Conservation (phyloP, 92 coral and sea anemone genomes). For the Bergia puertoricense region DNA sequence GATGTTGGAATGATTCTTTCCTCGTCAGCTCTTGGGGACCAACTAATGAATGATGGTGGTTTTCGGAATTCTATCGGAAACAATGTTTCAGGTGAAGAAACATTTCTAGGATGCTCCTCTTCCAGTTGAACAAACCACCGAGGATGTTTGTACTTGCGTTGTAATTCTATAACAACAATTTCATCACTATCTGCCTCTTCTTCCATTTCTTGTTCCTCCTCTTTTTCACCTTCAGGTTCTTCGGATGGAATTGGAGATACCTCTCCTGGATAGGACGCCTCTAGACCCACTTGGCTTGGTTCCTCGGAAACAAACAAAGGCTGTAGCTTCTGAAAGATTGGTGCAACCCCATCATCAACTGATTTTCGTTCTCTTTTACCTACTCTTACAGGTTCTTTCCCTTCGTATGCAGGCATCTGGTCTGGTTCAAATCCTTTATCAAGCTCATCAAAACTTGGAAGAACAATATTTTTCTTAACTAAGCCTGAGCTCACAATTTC, state of each 20-base stretch:
- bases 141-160: neutral
- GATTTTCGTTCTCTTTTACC: neutral
- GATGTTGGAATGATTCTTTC: slow-evolving; percentile 8
- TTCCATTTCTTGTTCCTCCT: neutral
- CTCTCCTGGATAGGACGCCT: slow-evolving; percentile 14
- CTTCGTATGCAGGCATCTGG: neutral
- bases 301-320: slow-evolving; percentile 51
- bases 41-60: neutral
- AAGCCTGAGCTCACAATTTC: neutral
- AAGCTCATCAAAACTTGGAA: slow-evolving; percentile 19
- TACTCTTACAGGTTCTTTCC: neutral
- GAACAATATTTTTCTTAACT: neutral
- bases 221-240: neutral
- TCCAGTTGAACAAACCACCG: neutral
- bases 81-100: neutral
- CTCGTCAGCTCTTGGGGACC: neutral
- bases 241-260: neutral
- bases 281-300: slow-evolving; percentile 24
- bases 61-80: neutral
- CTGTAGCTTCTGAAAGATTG: slow-evolving; percentile 46
- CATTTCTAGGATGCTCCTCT: neutral
- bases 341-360: neutral
- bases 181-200: neutral
- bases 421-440: slow-evolving; percentile 17
- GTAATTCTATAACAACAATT: neutral